Percentiles rank a stretch among this genome's conserved stretches.
These are phyloP conservation scores for Ophion costatus DNA, from an alignment of 2,888 invertebrate genomes.

Conservation along the genomic window DNA sequence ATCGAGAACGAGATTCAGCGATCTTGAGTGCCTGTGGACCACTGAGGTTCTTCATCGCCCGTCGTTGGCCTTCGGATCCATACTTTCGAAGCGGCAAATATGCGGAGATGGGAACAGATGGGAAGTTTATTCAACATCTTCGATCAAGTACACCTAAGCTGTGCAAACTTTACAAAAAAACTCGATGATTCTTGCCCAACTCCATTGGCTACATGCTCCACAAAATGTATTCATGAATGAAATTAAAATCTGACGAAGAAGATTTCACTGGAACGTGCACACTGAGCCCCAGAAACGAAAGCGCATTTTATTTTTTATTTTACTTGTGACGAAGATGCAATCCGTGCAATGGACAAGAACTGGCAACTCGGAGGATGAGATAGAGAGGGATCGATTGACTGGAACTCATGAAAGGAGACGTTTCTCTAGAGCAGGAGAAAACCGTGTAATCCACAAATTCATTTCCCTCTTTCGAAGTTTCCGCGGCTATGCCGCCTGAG, in stretches of 20 bases:
- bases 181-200: not conserved
- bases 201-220: not conserved
- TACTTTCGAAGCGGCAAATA: not conserved
- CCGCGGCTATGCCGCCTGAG: conserved; percentile 7
- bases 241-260: not conserved
- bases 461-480: conserved; percentile 55
- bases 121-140: not conserved
- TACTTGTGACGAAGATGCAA: not conserved
- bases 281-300: not conserved
- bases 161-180: not conserved
- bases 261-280: not conserved
- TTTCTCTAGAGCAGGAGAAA: conserved; percentile 17
- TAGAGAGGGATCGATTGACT: not conserved
- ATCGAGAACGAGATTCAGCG: conserved; percentile 9
- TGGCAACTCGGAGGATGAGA: conserved; percentile 10
- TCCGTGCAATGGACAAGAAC: not conserved
- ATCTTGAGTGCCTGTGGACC: not conserved
- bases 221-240: not conserved
- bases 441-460: conserved; percentile 58
- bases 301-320: not conserved
- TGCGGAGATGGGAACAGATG: not conserved
- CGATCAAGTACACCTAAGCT: not conserved
- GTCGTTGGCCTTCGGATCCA: not conserved
- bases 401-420: not conserved
- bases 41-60: not conserved